Evolutionary conservation across 2,797 vertebrate genomes (phyloP).

Genomic region (Cetoscarus ocellatus): DNA sequence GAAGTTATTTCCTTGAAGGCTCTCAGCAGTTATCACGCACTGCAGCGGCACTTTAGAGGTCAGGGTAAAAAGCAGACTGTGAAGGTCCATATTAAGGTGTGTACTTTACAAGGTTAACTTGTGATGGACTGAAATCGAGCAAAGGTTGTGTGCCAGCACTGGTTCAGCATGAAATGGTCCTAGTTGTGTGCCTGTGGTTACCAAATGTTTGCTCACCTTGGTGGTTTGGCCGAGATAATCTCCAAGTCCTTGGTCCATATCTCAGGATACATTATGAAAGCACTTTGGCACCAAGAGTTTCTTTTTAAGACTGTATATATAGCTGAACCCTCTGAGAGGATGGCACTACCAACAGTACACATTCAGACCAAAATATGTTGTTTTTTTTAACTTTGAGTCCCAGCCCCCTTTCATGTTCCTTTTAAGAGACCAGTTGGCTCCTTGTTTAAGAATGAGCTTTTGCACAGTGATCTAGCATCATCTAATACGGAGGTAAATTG

Average conservation of each 20-base stretch:
- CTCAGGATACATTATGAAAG: slow-evolving; percentile 79
- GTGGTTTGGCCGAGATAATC: slow-evolving; percentile 62
- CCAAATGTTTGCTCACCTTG: slow-evolving; percentile 54
- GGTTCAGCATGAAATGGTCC: slow-evolving; percentile 36
- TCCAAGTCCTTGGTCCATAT: slow-evolving; percentile 68
- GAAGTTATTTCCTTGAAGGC: slow-evolving; percentile 16
- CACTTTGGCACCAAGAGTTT: slow-evolving; percentile 72
- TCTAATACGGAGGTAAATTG: not conserved
- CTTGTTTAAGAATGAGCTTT: slow-evolving; percentile 20
- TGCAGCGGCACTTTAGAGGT: slow-evolving; percentile 24
- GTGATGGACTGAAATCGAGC: slow-evolving; percentile 28
- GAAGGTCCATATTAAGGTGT: slow-evolving; percentile 54
- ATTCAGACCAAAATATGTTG: slow-evolving; percentile 56
- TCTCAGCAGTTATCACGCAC: slow-evolving; percentile 28
- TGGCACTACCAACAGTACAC: slow-evolving; percentile 42
- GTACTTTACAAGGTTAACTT: slow-evolving; percentile 50
- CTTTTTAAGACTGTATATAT: slow-evolving; percentile 53
- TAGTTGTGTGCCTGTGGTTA: slow-evolving; percentile 31
- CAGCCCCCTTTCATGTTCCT: not conserved
- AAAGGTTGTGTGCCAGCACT: slow-evolving; percentile 38
- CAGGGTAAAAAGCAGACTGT: slow-evolving; percentile 24
- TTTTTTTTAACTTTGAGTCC: slow-evolving; percentile 41
- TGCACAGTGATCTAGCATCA: slow-evolving; percentile 7
- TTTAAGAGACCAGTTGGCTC: slow-evolving; percentile 35
- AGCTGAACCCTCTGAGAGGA: slow-evolving; percentile 45